Base-by-base conservation (phyloP, 2,113 vertebrate species). In the Hemiprocne comata region DNA sequence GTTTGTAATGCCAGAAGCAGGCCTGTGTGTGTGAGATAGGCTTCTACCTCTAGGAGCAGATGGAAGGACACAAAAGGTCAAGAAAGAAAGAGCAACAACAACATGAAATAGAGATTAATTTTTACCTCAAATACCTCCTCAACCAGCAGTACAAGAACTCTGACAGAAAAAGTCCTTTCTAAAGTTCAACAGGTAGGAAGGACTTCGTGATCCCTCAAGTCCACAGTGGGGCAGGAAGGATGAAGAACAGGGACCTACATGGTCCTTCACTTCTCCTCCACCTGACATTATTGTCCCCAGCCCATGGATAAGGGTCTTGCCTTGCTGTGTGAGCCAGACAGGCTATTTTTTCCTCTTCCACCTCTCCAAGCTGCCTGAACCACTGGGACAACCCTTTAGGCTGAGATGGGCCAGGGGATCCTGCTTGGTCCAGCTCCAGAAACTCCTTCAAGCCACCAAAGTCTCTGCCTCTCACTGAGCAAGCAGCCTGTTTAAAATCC, bases 171-270 rank as follows among this genome's bases (percentile, higher is more conserved):
- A 87, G n/a, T n/a, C 33, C 38, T 94, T 94, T 94, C 82, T 94
- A 83, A 78, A 94, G 74, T 66, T 94, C 71, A 93, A 93, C 93
- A 95, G 74, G 85, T 87, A 86, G 76, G 72, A 83, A 90, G 83
- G 55, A 83, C 69, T 93, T 86, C 71, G 60, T 67, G 76, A 89
- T 84, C 69, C 79, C 60, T 85, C 51, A 80, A 80, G 90, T 71
- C 72, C 71, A 74, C 72, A 67, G 34, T 53, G 69, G 55, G 46
- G 51, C 79, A 88, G 76, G 48, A 74, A 85, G 55, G 61, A 80
- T 48, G 55, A 95, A 91, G 82, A 85, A 70, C 78, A 86, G 72
- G 75, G 64, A 88, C 60, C 64, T 83, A 55, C 54, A 80, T 77
- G 48, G 69, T 80, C 88, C 72, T 66, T 84, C 51, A 70, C 48